These are phyloP conservation scores for Drosophila ambigua DNA, from an alignment of 1,140 invertebrate genomes.

Conservation along the genomic window DNA sequence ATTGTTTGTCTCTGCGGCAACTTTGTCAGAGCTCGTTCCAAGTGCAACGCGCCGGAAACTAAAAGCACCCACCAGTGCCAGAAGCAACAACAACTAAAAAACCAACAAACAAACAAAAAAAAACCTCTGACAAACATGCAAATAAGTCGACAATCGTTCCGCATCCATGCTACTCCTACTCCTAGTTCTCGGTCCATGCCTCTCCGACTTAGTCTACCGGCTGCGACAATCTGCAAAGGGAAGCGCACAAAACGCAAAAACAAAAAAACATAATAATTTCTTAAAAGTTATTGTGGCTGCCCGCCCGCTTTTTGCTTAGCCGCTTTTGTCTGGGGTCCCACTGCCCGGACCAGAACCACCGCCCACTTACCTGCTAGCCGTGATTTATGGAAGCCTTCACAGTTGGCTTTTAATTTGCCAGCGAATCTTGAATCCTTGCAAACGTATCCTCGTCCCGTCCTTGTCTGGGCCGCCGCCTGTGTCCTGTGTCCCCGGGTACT, in stretches of 20 bases:
- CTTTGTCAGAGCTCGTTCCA: slow-evolving; percentile 51
- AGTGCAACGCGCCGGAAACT: slow-evolving; percentile 69
- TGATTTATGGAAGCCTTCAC: slow-evolving; percentile 70
- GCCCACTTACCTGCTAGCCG: slow-evolving; percentile 32
- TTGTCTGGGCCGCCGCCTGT: too few relatives aligned
- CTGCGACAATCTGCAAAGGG: slow-evolving; percentile 27
- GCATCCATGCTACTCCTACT: slow-evolving; percentile 39
- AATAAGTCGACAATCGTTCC: slow-evolving; percentile 60
- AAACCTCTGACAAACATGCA: slow-evolving; percentile 39
- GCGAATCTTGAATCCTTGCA: slow-evolving; percentile 53
- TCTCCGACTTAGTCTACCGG: background rate
- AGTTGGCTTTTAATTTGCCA: slow-evolving; percentile 75
- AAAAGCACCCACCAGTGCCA: slow-evolving; percentile 38
- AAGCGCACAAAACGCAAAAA: slow-evolving; percentile 7
- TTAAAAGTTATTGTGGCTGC: slow-evolving; percentile 59
- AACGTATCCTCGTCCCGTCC: slow-evolving; percentile 45
- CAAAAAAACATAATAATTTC: slow-evolving; percentile 51
- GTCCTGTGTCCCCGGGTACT: slow-evolving; percentile 6
- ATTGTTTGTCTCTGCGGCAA: slow-evolving; percentile 71
- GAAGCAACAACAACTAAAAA: slow-evolving; percentile 27
- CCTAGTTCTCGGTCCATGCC: slow-evolving; percentile 12
- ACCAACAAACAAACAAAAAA: slow-evolving; percentile 5
- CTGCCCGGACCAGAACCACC: background rate
- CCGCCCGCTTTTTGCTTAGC: slow-evolving; percentile 36
- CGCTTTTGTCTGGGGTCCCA: slow-evolving; percentile 58